Evolutionary conservation across 2,888 invertebrate genomes (phyloP).

Genomic region (Dugesia japonica): DNA sequence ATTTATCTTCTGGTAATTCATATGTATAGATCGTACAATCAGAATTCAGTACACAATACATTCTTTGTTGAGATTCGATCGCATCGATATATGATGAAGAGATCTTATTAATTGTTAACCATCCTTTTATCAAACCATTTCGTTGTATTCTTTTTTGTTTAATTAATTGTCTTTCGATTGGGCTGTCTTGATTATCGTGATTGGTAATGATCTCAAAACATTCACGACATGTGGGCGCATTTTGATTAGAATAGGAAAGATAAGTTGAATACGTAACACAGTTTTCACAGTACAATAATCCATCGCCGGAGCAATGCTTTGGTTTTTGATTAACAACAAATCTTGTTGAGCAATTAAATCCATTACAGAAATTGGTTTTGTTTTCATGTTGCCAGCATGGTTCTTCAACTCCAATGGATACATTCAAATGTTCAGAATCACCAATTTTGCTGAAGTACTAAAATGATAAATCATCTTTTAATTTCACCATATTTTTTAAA

Average conservation of each 20-base stretch:
- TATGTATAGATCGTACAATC: background rate
- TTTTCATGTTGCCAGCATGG: background rate
- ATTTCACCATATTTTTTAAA: too few relatives aligned
- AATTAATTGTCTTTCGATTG: background rate
- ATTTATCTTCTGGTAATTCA: background rate
- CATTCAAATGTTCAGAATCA: background rate
- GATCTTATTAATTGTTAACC: background rate
- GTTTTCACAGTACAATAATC: background rate
- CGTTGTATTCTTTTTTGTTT: background rate
- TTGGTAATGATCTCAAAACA: background rate
- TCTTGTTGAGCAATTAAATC: background rate
- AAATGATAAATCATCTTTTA: too few relatives aligned
- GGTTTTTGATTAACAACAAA: background rate
- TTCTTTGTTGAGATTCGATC: background rate
- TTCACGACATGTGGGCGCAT: background rate
- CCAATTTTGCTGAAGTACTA: too few relatives aligned
- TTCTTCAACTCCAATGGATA: background rate
- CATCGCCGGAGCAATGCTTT: background rate
- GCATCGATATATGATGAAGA: background rate
- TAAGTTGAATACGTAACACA: background rate
- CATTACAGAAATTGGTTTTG: background rate
- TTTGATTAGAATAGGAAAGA: constrained; percentile 3
- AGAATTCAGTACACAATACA: background rate
- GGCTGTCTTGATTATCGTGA: background rate
- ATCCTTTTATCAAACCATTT: background rate